Evolutionary conservation across 2,888 invertebrate genomes (phyloP).

Genomic region (Erebia epiphron): DNA sequence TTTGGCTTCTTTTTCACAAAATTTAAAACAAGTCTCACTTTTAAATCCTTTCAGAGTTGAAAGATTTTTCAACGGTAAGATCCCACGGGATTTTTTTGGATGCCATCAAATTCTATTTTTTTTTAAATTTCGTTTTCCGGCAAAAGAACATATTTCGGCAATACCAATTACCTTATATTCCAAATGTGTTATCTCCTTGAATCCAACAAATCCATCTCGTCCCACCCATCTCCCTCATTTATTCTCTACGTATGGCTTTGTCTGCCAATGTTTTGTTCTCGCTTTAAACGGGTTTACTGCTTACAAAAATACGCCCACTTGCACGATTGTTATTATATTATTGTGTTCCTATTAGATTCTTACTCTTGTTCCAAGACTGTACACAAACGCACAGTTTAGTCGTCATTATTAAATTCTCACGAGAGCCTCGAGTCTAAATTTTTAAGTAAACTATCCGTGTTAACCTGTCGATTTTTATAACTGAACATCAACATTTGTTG

Average conservation of each 20-base stretch:
- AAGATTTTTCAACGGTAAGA: too few species aligned
- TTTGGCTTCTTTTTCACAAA: too few species aligned
- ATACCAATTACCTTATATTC: too few species aligned
- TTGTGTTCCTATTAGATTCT: slow-evolving; percentile 3
- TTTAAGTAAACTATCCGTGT: neutral
- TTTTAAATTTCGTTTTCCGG: too few species aligned
- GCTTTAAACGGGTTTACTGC: slow-evolving; percentile 16
- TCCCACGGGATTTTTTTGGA: too few species aligned
- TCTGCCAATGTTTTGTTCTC: slow-evolving; percentile 19
- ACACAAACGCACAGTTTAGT: neutral
- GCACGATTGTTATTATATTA: slow-evolving; percentile 14
- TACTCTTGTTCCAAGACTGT: neutral
- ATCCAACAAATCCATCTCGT: neutral
- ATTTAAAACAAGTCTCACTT: too few species aligned
- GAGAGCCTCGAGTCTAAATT: neutral
- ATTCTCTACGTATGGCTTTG: slow-evolving; percentile 1
- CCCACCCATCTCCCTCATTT: neutral
- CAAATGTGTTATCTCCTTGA: neutral
- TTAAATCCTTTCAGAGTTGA: too few species aligned
- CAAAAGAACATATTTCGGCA: too few species aligned
- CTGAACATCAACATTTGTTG: too few species aligned
- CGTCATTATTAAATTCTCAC: neutral
- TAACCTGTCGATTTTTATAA: neutral
- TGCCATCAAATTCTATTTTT: too few species aligned
- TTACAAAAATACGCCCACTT: slow-evolving; percentile 14